Conservation (phyloP, 2,888 invertebrate genomes). For the Amblyjoppa fuscipennis region DNA sequence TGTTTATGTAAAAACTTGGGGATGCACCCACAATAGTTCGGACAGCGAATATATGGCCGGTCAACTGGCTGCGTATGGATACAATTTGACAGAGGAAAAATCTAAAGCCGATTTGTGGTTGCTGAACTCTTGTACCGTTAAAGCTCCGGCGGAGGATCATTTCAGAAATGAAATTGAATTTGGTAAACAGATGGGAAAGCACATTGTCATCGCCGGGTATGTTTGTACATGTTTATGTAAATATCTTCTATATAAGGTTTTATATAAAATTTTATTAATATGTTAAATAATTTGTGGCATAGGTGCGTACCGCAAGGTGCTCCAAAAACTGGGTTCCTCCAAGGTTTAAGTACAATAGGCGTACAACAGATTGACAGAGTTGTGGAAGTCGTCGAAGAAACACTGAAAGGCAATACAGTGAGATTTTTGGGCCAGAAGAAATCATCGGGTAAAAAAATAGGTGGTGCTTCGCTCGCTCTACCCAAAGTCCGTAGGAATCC, state of each 20-base stretch:
- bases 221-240: neutral
- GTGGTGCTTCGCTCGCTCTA: constrained; percentile 94
- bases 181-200: constrained; percentile 91
- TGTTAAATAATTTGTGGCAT: neutral
- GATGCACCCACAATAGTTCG: constrained; percentile 98
- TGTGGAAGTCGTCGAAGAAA: constrained; percentile 99
- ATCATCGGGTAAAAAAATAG: constrained; percentile 91
- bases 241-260: constrained; percentile 9
- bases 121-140: constrained; percentile 99
- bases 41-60: constrained; percentile 99
- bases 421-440: constrained; percentile 93
- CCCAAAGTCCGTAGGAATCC: constrained; percentile 99
- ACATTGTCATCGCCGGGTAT: constrained; percentile 96
- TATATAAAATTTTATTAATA: neutral
- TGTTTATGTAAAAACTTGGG: constrained; percentile 95
- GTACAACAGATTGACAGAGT: constrained; percentile 99
- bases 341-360: constrained; percentile 97
- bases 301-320: constrained; percentile 97
- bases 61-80: constrained; percentile 94
- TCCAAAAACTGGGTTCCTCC: constrained; percentile 89
- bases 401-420: constrained; percentile 94
- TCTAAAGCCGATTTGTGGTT: constrained; percentile 96
- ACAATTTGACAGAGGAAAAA: constrained; percentile 93
- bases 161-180: constrained; percentile 95
- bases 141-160: constrained; percentile 98